Conservation (phyloP, 1,140 invertebrate species). For the Listronotus bonariensis region DNA sequence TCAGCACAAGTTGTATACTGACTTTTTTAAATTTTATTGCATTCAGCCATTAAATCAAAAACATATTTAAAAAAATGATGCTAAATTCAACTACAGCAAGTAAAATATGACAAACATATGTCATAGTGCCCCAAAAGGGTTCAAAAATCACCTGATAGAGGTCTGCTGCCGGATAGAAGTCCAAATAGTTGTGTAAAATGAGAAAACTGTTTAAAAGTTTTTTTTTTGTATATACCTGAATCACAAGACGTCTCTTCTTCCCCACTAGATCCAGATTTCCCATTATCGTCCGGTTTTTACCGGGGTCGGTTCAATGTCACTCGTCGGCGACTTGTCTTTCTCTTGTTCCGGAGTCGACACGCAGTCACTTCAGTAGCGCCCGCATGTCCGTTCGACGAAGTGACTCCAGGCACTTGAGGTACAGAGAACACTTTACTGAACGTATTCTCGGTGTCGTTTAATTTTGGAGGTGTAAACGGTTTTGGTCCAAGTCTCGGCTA, state of each 20-base stretch:
- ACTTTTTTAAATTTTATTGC: too few relatives aligned
- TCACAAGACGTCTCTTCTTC: constrained; percentile 62
- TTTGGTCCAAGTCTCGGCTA: constrained; percentile 82
- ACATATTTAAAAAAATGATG: too few relatives aligned
- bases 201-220: background rate
- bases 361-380: background rate
- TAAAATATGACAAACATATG: too few relatives aligned
- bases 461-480: constrained; percentile 76
- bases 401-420: constrained; percentile 63
- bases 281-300: constrained; percentile 57
- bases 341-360: constrained; percentile 18
- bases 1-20: too few relatives aligned
- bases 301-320: constrained; percentile 27
- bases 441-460: constrained; percentile 68
- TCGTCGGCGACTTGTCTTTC: constrained; percentile 38
- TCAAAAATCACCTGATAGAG: too few relatives aligned
- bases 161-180: background rate
- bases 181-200: too few relatives aligned
- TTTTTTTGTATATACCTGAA: constrained; percentile 18
- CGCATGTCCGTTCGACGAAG: constrained; percentile 2
- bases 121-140: too few relatives aligned
- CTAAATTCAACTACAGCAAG: too few relatives aligned
- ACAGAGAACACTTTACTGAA: constrained; percentile 82
- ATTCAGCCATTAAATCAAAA: too few relatives aligned
- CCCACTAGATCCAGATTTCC: constrained; percentile 66